Evolutionary conservation across 2,113 vertebrate genomes (phyloP).

Genomic region (Corynorhinus townsendii): DNA sequence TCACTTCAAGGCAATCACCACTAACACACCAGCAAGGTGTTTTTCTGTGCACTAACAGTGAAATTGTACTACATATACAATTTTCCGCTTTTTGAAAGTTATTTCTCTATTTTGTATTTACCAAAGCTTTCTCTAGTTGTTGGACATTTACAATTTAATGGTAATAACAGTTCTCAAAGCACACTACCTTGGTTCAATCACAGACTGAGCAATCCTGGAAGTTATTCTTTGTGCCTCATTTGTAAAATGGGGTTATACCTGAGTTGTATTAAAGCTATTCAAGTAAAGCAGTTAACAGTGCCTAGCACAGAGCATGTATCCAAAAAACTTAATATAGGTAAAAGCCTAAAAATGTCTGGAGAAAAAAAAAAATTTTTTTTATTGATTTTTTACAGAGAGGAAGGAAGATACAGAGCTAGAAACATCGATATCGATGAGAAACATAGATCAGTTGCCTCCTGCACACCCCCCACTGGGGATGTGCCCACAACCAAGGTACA

Average conservation of each 20-base stretch:
- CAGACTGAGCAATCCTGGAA: neutral
- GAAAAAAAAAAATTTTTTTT: neutral
- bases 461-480: no score
- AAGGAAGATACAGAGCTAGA: no score
- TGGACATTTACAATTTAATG: neutral
- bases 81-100: neutral
- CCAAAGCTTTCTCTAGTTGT: neutral
- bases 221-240: neutral
- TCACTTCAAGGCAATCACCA: neutral
- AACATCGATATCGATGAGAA: no score
- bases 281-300: neutral
- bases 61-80: neutral
- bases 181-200: neutral
- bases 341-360: neutral
- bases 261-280: neutral
- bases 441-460: no score
- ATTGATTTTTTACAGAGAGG: no score
- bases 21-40: neutral
- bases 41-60: neutral
- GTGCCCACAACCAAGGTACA: no score
- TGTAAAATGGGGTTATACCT: neutral
- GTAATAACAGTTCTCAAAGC: neutral
- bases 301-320: neutral
- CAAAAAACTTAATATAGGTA: neutral
- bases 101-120: neutral